Conservation (phyloP, 2,888 invertebrate genomes). For the Fragum sueziense region DNA sequence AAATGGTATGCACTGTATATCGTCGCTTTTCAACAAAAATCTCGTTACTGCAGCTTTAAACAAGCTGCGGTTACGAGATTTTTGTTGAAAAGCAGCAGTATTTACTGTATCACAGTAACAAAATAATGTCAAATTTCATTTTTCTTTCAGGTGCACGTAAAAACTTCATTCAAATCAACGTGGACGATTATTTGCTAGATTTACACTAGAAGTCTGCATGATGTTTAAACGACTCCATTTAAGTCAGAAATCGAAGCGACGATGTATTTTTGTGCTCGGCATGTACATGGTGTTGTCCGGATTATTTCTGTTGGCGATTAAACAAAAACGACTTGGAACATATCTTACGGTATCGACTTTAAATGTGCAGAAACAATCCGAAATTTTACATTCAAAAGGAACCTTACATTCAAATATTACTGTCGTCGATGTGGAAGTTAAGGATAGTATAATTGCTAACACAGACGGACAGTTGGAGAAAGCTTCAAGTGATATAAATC, state of each 20-base stretch:
- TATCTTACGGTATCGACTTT: background rate
- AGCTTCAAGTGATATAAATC: background rate
- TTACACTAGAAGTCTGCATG: too few species aligned
- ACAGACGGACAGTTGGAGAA: background rate
- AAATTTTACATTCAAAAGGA: background rate
- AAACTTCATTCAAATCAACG: too few species aligned
- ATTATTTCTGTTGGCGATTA: background rate
- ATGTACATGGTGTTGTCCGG: background rate
- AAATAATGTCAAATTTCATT: too few species aligned
- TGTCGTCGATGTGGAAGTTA: background rate
- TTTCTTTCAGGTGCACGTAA: too few species aligned
- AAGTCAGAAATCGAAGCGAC: background rate
- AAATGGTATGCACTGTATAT: too few species aligned
- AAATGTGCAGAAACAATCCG: background rate
- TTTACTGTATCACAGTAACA: too few species aligned
- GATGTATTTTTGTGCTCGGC: background rate
- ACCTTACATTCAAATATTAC: background rate
- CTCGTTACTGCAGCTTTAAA: too few species aligned
- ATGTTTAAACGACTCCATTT: background rate
- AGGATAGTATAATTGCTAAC: background rate
- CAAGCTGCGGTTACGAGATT: too few species aligned
- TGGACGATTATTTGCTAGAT: too few species aligned
- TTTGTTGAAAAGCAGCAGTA: too few species aligned
- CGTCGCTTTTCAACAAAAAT: too few species aligned
- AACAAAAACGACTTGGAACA: background rate